These are phyloP conservation scores for Ectemnius cavifrons DNA, from an alignment of 2,888 invertebrate species.

Conservation along the genomic window DNA sequence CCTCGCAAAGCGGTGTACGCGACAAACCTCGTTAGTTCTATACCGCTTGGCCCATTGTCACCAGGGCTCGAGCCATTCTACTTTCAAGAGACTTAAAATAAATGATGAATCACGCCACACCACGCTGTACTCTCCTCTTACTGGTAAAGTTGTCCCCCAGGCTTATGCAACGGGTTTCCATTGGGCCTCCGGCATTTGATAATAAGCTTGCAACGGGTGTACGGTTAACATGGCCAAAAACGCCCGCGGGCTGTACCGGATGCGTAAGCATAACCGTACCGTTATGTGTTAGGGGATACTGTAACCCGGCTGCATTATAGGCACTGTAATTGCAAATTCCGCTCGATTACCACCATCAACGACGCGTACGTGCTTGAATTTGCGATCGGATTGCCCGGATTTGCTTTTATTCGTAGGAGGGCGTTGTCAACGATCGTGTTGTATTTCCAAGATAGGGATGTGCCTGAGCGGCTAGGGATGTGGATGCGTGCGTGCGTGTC, in stretches of 20 bases:
- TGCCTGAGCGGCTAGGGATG: no score
- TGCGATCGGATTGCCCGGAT: constrained; percentile 58
- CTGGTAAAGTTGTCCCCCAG: constrained; percentile 26
- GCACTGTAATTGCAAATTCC: constrained; percentile 62
- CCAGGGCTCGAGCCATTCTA: constrained; percentile 6
- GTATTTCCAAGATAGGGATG: constrained; percentile 31
- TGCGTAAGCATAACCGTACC: constrained; percentile 51
- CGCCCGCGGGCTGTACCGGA: constrained; percentile 29
- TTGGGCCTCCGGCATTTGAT: constrained; percentile 25
- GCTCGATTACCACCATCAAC: constrained; percentile 58
- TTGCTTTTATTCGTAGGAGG: constrained; percentile 56
- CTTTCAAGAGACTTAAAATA: constrained; percentile 11
- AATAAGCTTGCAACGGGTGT: constrained; percentile 26
- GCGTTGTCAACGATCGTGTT: constrained; percentile 53
- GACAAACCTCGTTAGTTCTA: constrained; percentile 26
- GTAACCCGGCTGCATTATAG: constrained; percentile 48
- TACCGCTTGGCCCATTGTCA: constrained; percentile 24
- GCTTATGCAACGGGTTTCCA: constrained; percentile 1
- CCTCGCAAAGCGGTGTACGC: not conserved
- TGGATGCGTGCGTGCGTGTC: not conserved
- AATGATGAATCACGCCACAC: constrained; percentile 8
- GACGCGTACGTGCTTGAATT: constrained; percentile 57
- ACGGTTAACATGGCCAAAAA: constrained; percentile 38
- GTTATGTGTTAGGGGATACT: constrained; percentile 51
- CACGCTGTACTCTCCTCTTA: not conserved